Conservation (phyloP, 2,797 vertebrate genomes). For the Basileuterus tristriatus region DNA sequence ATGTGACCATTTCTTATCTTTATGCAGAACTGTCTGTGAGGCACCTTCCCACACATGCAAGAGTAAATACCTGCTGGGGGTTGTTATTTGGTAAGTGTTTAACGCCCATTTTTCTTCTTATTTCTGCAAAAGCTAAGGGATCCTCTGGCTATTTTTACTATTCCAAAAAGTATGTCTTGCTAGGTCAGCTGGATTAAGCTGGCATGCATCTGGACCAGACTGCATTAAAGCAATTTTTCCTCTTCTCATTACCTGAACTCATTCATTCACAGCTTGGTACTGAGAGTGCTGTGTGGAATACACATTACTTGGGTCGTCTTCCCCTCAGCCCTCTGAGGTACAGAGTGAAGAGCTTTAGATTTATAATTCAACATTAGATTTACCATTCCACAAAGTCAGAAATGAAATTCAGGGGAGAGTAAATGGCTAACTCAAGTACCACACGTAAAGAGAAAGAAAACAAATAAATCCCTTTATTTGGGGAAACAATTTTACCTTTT, state of each 20-base stretch:
- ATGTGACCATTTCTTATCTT: not conserved
- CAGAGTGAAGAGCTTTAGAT: not conserved
- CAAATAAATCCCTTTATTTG: not conserved
- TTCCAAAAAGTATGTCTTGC: not conserved
- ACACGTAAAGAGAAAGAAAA: not conserved
- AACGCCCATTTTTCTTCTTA: not conserved
- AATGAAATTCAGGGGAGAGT: not conserved
- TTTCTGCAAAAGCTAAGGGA: not conserved
- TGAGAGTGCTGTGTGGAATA: not conserved
- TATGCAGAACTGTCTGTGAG: not conserved
- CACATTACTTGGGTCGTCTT: constrained; percentile 11
- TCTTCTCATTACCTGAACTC: constrained; percentile 41
- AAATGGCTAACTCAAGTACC: not conserved
- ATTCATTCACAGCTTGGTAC: constrained; percentile 31
- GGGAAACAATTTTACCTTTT: not conserved
- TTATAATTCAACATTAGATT: not conserved
- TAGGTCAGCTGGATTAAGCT: constrained; percentile 44
- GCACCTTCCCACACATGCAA: not conserved
- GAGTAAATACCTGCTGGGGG: not conserved
- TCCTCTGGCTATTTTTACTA: not conserved
- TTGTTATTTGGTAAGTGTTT: not conserved
- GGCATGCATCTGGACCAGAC: not conserved
- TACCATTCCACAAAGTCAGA: not conserved
- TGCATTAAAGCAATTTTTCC: constrained; percentile 30
- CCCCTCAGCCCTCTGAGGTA: not conserved